Base-by-base conservation (phyloP, 2,113 vertebrate species). In the Micronycteris hirsuta region DNA sequence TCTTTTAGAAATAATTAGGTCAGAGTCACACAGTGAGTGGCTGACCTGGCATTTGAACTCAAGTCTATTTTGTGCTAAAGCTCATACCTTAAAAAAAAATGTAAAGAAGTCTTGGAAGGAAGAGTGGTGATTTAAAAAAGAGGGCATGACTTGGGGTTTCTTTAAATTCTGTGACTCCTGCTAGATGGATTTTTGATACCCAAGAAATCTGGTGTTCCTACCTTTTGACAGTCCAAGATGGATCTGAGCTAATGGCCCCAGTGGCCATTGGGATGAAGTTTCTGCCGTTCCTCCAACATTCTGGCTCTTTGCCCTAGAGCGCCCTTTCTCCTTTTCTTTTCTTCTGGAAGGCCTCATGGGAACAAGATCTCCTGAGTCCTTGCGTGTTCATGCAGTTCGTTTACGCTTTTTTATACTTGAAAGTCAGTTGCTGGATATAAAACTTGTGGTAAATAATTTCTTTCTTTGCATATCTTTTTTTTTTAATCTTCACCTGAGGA, bases 1-100 rank as follows among this genome's bases (percentile, higher is more conserved):
- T 91, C 15, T 92, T 73, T 74, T 80, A 63, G n/a, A 89, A 94
- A 24, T 91, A 80, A 77, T 86, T 86, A 47, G 84, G 28, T 71
- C 41, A 86, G 36, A 28, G 71, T 74, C n/a, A 78, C 28, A 78
- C 26, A 93, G 24, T 83, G 63, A 87, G 26, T 56, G 26, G 33
- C 56, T 56, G 33, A 92, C 58, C 28, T 83, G 52, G 12, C 54
- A 49, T 67, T 95, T 92, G 61, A 89, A 61, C 92, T 86, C n/a
- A 92, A 56, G 41, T 91, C 36, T 93, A 3, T 49, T 92, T 95
- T 10, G 8, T 95, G 54, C 49, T 95, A 74, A 80, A 7, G n/a
- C 7, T 56, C 17, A 19, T 43, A 38, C 73, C 14, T 22, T 65
- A 15, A 65, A 33, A 33, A 65, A 33, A 65, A 65, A 33, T 12